Evolutionary conservation across 53 echinoderm and acorn worm genomes (phyloP), one percentile per base, ranked within the genome.

Genomic region (Crossaster papposus): DNA sequence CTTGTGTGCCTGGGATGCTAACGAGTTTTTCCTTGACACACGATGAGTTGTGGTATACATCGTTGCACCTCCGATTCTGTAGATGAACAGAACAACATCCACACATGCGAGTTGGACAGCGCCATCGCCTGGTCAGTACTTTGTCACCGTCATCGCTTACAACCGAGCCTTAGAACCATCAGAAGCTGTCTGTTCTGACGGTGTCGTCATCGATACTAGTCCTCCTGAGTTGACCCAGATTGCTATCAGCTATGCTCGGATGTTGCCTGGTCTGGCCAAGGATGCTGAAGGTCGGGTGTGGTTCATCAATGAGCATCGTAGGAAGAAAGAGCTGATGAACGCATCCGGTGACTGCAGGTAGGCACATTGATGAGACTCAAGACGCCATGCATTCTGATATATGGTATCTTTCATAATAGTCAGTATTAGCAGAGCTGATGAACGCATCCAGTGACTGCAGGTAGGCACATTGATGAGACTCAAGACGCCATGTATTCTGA

Each of bases 261-360:
- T 89, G 63, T 38, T 58, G 65, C 89, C 89, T 23, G 89, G 89
- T 44, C 36, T 89, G 32, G 65, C 77, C 0, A 89, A 44, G 65
- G 89, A 89, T 50, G 65, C 31, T 36, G 38, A 62, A 3, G 89
- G 89, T 26, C 30, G 54, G 38, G 89, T 89, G 34, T 89, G 89
- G 89, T 18, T 79, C 15, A 35, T 89, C 15, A 65, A 79, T 24
- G 36, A 68, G 9, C n/a, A 72, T 17, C 37, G 54, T 14, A 52
- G 52, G 30, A 53, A 36, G 28, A 35, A n/a, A 1, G 54, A 44
- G 52, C 30, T 92, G 2, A 23, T 50, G 7, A 62, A 81, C 65
- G 73, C 88, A 23, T 72, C 92, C 22, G 8, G 81, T 22, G 54
- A 32, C 23, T 92, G 92, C 83, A 92, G 81, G 92, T 89, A 81